Evolutionary conservation across 2,888 invertebrate genomes (phyloP), one percentile per base, ranked within the genome.

Genomic region (Allolobophora icterica): DNA sequence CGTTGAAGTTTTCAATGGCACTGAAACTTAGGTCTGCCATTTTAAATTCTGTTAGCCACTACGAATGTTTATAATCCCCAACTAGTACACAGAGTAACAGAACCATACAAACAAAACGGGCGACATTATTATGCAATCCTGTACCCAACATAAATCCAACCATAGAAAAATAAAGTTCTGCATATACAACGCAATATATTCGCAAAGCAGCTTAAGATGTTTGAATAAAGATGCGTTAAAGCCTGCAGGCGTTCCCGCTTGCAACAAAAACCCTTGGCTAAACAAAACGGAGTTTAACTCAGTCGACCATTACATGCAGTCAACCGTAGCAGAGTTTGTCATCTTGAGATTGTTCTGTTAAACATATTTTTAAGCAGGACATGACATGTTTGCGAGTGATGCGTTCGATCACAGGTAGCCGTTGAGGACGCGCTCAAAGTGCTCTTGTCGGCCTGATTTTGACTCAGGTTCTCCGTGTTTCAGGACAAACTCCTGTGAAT

Each of bases 401-500:
- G 0, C 30, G 11, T 71, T 71, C 71, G 13, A 71, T 87, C 35
- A 95, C 30, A 95, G 92, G 92, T 95, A 95, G 92, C 93, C 93
- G 93, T 95, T 95, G 58, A 96, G 93, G 91, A 96, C 95, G 33
- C 94, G 93, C 92, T 96, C 96, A 93, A 95, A 96, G 93, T 96
- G 96, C 92, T 96, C 96, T 91, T 96, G 96, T 89, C 95, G 94
- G 34, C 95, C 96, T 15, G 96, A 96, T 1, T 92, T 92, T 42
- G 93, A 91, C 71, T 93, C 92, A n/a, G 95, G 95, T 90, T 95
- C 95, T 19, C 95, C 95, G 89, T 94, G 94, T 71, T 95, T 94
- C 91, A 94, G 92, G n/a, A 95, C 92, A 92, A 93, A 95, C 91
- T 94, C 94, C 94, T 97, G 96, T 92, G 96, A 96, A 91, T 83